Conservation (phyloP, 2,113 vertebrate genomes). For the Emydocephalus ijimae region DNA sequence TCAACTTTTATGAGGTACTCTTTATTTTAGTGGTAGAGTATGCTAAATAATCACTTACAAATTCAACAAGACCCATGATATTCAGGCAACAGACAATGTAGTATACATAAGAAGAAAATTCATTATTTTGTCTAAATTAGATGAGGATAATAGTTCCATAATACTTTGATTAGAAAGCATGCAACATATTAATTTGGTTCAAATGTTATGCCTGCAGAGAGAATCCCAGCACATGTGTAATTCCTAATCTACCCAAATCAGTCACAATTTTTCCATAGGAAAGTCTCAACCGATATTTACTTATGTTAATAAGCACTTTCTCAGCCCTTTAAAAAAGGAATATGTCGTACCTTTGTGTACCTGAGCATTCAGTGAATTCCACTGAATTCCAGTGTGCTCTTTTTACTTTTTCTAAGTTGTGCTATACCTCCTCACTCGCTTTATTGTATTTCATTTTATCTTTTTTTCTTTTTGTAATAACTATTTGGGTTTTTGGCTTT, state of each 20-base stretch:
- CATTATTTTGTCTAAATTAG: not conserved
- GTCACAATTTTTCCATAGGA: not conserved
- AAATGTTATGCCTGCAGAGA: not conserved
- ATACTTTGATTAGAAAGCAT: not conserved
- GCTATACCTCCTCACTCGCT: too few relatives aligned
- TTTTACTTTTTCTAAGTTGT: too few relatives aligned
- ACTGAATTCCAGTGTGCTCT: too few relatives aligned
- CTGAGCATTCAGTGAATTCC: not conserved
- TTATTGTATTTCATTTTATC: too few relatives aligned
- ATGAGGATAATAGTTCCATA: not conserved
- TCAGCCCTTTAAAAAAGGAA: not conserved
- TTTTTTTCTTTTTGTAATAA: too few relatives aligned
- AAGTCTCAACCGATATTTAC: not conserved
- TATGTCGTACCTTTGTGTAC: not conserved
- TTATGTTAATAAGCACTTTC: not conserved
- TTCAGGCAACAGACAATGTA: not conserved
- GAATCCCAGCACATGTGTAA: not conserved
- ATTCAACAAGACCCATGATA: not conserved
- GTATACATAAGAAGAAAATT: not conserved
- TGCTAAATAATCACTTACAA: not conserved
- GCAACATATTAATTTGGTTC: not conserved
- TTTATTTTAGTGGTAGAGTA: not conserved
- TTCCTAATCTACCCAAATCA: not conserved
- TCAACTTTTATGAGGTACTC: not conserved
- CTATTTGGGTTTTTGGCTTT: too few relatives aligned